phyloP scores from a whole-genome alignment of 1,140 invertebrate genomes.

The Drosophila willistoni region DNA sequence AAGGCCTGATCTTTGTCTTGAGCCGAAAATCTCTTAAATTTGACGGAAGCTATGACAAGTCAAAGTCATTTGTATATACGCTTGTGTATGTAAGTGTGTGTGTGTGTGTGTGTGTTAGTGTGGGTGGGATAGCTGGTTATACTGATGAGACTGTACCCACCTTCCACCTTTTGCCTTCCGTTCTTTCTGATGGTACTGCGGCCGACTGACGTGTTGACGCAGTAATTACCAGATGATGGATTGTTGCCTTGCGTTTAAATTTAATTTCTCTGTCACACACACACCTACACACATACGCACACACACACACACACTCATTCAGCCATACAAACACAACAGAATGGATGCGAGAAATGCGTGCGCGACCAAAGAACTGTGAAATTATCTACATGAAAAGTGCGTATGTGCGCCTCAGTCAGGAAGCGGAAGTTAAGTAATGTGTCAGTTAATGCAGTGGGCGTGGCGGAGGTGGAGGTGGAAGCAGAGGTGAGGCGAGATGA shows the following conservation, averaged over 20 bases:
- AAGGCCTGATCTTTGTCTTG: slow-evolving; percentile 34
- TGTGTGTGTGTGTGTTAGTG: slow-evolving; percentile 25
- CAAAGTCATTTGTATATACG: slow-evolving; percentile 63
- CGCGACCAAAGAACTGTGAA: slow-evolving; percentile 76
- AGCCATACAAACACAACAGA: slow-evolving; percentile 23
- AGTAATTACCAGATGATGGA: slow-evolving; percentile 81
- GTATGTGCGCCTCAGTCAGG: slow-evolving; percentile 61
- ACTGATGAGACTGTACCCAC: slow-evolving; percentile 8
- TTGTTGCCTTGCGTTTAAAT: slow-evolving; percentile 81
- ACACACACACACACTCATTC: background rate
- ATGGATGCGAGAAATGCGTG: slow-evolving; percentile 77
- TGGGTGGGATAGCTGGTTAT: slow-evolving; percentile 20
- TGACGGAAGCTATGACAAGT: slow-evolving; percentile 78
- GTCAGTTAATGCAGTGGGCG: slow-evolving; percentile 62
- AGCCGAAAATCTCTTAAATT: slow-evolving; percentile 69
- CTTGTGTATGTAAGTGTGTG: slow-evolving; percentile 25
- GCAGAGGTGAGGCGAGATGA: slow-evolving; percentile 12
- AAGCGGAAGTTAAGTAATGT: slow-evolving; percentile 81
- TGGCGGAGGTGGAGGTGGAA: slow-evolving; percentile 26
- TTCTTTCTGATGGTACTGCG: slow-evolving; percentile 1
- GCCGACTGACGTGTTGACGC: slow-evolving; percentile 75
- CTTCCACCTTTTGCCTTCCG: slow-evolving; percentile 15
- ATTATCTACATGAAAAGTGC: slow-evolving; percentile 65
- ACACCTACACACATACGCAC: background rate
- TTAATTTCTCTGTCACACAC: slow-evolving; percentile 73